Evolutionary conservation across 2,888 invertebrate species (phyloP), one percentile per base, ranked within the genome.

Genomic region (Netelia melanura): DNA sequence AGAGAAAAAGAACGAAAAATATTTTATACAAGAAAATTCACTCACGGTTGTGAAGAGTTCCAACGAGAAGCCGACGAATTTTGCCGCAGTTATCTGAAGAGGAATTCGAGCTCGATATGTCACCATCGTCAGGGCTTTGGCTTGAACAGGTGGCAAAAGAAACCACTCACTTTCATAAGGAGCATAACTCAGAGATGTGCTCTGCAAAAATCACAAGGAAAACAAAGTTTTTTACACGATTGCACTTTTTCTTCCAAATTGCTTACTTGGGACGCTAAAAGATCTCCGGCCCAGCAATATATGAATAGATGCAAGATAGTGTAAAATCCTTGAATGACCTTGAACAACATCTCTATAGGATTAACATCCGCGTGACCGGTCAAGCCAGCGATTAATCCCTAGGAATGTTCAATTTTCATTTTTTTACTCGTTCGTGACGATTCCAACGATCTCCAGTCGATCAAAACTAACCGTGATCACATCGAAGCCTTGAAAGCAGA

Each of bases 401-500:
- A 10, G 1, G 3, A 64, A 56, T 30, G 30, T n/a, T 11, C 23
- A 21, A 48, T 17, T 6, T 75, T 78, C 0, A 23, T 17, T 1
- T 68, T 30, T 2, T 21, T 17, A 64, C 23, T 25, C 8, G 10
- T 38, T 48, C 48, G 48, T 14, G 11, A 48, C 48, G 48, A 11
- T 14, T 10, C 10, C 14, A 14, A 48, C 11, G 48, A 48, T 48
- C 14, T 48, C 2, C 0, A 14, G 14, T 48, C 58, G 21, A 58
- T 23, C 6, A 58, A 21, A 9, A n/a, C 88, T 84, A 74, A 91
- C 91, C 76, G 80, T 86, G 3, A 91, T 76, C 3, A 86, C 85
- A 64, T 90, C 89, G 78, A 89, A 89, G 52, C 87, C 88, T 79
- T 91, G 91, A 54, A 90, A 86, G 61, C 91, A 91, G 43, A 91